These are phyloP conservation scores for Pseudorhiza aurosa DNA, from an alignment of 30 jellyfish, hydroid and myxozoan genomes.

Conservation along the genomic window DNA sequence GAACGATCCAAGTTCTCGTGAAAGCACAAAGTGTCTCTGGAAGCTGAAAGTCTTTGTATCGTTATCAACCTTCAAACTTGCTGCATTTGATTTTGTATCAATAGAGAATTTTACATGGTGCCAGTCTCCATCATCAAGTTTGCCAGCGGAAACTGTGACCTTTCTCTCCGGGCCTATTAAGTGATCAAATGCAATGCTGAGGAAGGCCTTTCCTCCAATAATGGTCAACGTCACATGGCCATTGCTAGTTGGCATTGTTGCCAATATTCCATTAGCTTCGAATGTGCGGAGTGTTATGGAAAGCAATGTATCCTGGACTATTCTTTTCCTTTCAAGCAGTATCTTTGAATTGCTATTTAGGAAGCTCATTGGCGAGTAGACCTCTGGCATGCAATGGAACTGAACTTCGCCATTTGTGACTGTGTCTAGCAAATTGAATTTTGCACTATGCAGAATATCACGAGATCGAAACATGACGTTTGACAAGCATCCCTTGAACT, in stretches of 20 bases:
- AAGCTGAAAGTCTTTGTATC: conserved; percentile 29
- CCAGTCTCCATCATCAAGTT: conserved; percentile 91
- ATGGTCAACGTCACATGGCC: conserved; percentile 80
- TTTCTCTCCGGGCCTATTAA: conserved; percentile 55
- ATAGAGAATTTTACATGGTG: conserved; percentile 62
- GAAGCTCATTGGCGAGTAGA: conserved; percentile 74
- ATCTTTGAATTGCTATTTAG: conserved; percentile 37
- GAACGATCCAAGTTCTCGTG: conserved; percentile 67
- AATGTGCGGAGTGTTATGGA: conserved; percentile 78
- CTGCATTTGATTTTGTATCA: conserved; percentile 43
- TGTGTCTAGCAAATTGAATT: conserved; percentile 40
- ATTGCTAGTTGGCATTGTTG: conserved; percentile 61
- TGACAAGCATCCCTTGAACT: conserved; percentile 89
- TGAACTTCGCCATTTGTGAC: conserved; percentile 57
- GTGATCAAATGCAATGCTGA: conserved; percentile 69
- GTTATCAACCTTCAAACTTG: conserved; percentile 57
- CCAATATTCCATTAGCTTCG: conserved; percentile 84
- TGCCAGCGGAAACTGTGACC: conserved; percentile 42
- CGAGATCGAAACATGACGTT: conserved; percentile 75
- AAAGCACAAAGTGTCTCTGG: conserved; percentile 61
- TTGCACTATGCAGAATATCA: conserved; percentile 83
- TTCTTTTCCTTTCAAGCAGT: conserved; percentile 23
- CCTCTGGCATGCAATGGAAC: conserved; percentile 46
- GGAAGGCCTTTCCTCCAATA: conserved; percentile 54
- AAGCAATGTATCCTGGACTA: conserved; percentile 31